Evolutionary conservation across 1,140 invertebrate genomes (phyloP).

Genomic region (Zophobas morio): DNA sequence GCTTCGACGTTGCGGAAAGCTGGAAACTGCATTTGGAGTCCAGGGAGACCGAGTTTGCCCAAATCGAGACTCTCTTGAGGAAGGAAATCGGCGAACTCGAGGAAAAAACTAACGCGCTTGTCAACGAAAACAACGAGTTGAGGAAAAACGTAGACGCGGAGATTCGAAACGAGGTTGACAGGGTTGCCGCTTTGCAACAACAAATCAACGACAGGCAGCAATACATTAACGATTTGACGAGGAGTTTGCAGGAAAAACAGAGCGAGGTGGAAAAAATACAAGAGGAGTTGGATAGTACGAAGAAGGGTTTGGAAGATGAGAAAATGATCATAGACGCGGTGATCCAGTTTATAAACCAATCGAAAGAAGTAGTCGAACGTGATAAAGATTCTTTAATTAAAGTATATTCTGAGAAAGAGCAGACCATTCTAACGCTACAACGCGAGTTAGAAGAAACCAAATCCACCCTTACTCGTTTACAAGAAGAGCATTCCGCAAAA

Average conservation of each 20-base stretch:
- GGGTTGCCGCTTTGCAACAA: conserved; percentile 66
- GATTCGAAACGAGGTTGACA: conserved; percentile 65
- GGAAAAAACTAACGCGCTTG: conserved; percentile 70
- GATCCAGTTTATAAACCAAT: neutral
- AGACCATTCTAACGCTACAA: neutral
- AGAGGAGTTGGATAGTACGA: conserved; percentile 48
- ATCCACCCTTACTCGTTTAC: neutral
- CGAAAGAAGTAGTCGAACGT: neutral
- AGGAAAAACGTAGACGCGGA: conserved; percentile 65
- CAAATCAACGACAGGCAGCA: conserved; percentile 64
- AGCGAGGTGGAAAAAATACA: conserved; percentile 21
- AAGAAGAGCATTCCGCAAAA: neutral
- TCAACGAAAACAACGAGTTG: conserved; percentile 67
- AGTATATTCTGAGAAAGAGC: neutral
- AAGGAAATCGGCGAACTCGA: conserved; percentile 67
- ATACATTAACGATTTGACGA: conserved; percentile 58
- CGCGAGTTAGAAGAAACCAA: conserved; percentile 1
- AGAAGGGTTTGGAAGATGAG: conserved; percentile 24
- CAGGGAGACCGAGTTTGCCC: conserved; percentile 73
- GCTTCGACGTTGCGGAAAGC: conserved; percentile 75
- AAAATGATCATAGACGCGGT: conserved; percentile 22
- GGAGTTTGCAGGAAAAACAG: conserved; percentile 58
- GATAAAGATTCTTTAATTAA: neutral
- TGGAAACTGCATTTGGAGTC: conserved; percentile 77
- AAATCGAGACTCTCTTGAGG: conserved; percentile 69